These are phyloP conservation scores for Drosophila truncata DNA, from an alignment of 1,140 invertebrate genomes.

Conservation along the genomic window DNA sequence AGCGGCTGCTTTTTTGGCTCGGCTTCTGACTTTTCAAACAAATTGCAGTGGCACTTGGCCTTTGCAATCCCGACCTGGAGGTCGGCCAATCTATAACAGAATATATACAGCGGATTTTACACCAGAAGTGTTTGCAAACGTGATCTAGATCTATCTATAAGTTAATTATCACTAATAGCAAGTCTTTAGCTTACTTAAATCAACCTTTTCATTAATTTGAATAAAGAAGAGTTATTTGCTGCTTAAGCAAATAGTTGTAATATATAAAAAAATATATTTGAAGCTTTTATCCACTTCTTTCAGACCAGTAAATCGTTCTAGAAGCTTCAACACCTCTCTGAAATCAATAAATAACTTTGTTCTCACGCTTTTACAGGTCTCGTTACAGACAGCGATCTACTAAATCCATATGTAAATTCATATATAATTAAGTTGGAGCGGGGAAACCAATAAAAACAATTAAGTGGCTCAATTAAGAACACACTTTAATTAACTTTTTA, in stretches of 20 bases:
- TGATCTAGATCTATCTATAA: background rate
- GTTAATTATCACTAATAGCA: too few species aligned
- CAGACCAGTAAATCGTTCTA: background rate
- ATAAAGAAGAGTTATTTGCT: background rate
- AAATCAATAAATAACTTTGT: background rate
- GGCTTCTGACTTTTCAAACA: conserved; percentile 45
- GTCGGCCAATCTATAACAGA: conserved; percentile 13
- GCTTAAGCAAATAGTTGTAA: background rate
- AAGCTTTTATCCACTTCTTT: background rate
- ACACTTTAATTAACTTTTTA: conserved; percentile 16
- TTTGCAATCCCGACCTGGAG: conserved; percentile 48
- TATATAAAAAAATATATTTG: background rate
- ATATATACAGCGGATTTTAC: conserved; percentile 3
- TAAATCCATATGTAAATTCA: conserved; percentile 16
- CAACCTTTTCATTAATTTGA: background rate
- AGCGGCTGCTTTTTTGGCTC: conserved; percentile 9
- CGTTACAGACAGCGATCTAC: background rate
- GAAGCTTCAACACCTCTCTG: background rate
- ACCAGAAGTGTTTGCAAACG: conserved; percentile 9
- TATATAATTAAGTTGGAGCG: conserved; percentile 16
- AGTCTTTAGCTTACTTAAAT: background rate
- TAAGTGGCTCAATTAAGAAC: conserved; percentile 3
- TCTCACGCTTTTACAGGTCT: conserved; percentile 3
- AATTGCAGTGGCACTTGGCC: conserved; percentile 74
- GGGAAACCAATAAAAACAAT: conserved; percentile 5